Percentiles rank a stretch among this genome's conserved stretches.
Conservation (phyloP, 2,888 invertebrate genomes). For the Enchytraeus crypticus region DNA sequence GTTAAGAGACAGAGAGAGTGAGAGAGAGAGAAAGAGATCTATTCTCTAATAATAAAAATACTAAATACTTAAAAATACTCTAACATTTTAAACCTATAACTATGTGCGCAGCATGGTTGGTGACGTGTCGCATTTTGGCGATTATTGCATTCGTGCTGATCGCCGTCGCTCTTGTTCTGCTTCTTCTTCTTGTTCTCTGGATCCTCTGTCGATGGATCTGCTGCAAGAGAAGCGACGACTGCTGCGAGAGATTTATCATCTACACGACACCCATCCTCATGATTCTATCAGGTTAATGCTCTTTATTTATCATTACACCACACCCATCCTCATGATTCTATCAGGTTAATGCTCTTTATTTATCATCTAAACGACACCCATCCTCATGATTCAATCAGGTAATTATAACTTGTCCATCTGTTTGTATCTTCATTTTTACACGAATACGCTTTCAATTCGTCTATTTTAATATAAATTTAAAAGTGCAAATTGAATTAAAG, state of each 20-base stretch:
- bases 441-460: background rate
- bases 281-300: constrained; percentile 27
- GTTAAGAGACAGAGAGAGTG: no score
- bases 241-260: constrained; percentile 25
- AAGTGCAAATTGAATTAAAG: background rate
- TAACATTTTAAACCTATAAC: no score
- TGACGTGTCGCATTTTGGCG: constrained; percentile 22
- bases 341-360: constrained; percentile 27
- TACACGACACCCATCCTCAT: constrained; percentile 28
- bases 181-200: constrained; percentile 27
- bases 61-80: no score
- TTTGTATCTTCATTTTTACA: background rate
- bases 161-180: constrained; percentile 23
- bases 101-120: constrained; percentile 29
- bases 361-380: constrained; percentile 25
- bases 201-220: constrained; percentile 23
- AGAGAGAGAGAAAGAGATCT: no score
- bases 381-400: constrained; percentile 28
- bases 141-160: constrained; percentile 26
- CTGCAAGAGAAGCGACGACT: constrained; percentile 20
- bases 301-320: constrained; percentile 20
- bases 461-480: background rate
- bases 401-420: constrained; percentile 1
- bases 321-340: constrained; percentile 28
- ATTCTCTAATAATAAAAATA: no score